Evolutionary conservation across 2,113 vertebrate genomes (phyloP), one percentile per base, ranked within the genome.

Genomic region (Pygoscelis antarcticus): DNA sequence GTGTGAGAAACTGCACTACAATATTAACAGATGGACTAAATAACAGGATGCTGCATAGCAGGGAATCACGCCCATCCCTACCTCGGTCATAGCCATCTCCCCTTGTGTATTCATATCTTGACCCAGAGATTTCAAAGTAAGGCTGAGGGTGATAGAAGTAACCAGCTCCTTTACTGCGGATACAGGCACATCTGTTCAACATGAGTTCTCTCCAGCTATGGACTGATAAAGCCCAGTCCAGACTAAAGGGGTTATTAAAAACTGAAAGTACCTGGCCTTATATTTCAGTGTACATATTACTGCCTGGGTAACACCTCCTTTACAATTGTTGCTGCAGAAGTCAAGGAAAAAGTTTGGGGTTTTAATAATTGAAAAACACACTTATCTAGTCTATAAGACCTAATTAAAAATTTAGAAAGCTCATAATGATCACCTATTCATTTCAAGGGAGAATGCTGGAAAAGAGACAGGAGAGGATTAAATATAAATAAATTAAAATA

Each of bases 351-450:
- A 51, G 2, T 38, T 68, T 10, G 1, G 1, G 7, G 2, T 83
- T 96, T 95, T 90, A 96, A 96, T 95, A 96, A 97, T 72, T 91
- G 60, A 96, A 92, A 71, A 64, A 6, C 51, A 55, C 62, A 68
- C n/a, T 89, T 65, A 80, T 80, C 46, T 84, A 93, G 40, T 75
- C 72, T 74, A 68, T 93, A 90, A 96, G 55, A 77, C 32, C 27
- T 84, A 87, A 91, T 95, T 75, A 96, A 97, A 96, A 92, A 89
- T 91, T 92, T 75, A 97, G 65, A 83, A 93, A 77, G 47, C 65
- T 93, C 47, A 66, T 96, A 70, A 89, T 69, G 87, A 78, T 75
- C n/a, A 66, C 18, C 80, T 96, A 52, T 78, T 96, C 44, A 57
- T 89, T 95, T 87, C 38, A 84, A 85, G 23, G 25, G 27, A 95